Conservation (phyloP, 2,113 vertebrate genomes). For the Mirounga angustirostris region DNA sequence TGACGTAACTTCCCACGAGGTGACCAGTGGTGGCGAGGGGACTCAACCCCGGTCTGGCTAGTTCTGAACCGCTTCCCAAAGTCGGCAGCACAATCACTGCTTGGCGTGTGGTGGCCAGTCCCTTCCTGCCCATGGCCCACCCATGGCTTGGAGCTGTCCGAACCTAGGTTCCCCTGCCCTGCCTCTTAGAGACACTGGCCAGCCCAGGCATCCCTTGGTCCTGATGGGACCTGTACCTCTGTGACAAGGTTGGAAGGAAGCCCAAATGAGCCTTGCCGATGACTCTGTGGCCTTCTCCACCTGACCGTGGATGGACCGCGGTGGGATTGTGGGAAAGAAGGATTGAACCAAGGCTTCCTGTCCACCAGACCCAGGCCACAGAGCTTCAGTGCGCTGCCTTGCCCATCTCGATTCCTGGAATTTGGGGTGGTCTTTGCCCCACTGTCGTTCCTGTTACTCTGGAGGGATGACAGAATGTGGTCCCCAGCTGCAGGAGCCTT, state of each 20-base stretch:
- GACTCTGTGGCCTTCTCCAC: conserved; percentile 3
- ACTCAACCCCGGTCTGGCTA: neutral
- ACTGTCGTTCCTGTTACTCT: neutral
- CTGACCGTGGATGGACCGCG: neutral
- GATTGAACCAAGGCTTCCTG: neutral
- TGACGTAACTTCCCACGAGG: neutral
- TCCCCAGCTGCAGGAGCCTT: neutral
- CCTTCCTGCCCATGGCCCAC: neutral
- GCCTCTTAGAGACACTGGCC: neutral
- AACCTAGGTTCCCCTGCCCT: neutral
- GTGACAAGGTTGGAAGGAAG: conserved; percentile 63
- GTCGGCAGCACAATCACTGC: neutral
- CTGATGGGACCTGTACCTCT: conserved; percentile 39
- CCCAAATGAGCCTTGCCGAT: conserved; percentile 72
- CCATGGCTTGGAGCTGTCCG: neutral
- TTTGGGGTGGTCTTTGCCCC: neutral
- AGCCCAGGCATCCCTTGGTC: conserved; percentile 63
- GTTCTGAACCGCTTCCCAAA: neutral
- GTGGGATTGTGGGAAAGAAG: neutral
- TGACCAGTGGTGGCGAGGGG: neutral
- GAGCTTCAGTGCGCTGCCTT: neutral
- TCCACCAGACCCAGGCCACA: neutral
- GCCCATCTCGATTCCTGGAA: neutral
- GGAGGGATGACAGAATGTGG: neutral
- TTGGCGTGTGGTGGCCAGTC: neutral